Base-by-base conservation (phyloP, 1,140 invertebrate species). In the Tigriopus japonicus region DNA sequence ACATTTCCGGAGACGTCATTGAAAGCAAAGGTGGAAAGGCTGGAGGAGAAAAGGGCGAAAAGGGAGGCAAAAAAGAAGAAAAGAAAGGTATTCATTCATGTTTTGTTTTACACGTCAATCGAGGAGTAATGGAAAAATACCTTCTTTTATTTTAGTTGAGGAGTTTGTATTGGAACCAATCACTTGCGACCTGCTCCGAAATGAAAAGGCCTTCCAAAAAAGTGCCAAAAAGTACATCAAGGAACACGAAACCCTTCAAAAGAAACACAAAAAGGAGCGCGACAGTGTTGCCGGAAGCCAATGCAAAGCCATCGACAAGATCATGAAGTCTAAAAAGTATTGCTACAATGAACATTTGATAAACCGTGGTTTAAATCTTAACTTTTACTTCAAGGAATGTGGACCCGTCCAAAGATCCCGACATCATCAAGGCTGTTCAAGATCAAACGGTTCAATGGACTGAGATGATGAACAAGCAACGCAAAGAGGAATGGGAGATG, bases 201-300 rank as follows among this genome's bases (percentile, higher is more conserved):
- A 83, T 66, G 93, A 98, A 69, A 98, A 98, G 73, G 83, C 81
- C 45, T 98, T 89, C 74, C 76, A 86, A 65, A 98, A 98, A 75
- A 81, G 88, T n/a, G 80, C 85, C 42, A 87, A 91, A 67, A 98
- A 97, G 69, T 92, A 98, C 66, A 84, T 88, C 70, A 98, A 98
- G 69, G 94, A 98, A 67, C 68, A 93, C 61, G 94, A 98, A 63
- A 75, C 84, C 10, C 74, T 97, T 71, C 85, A 83, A 68, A 96
- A 96, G 69, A 82, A 85, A 62, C 93, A 98, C 65, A 79, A 84
- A 62, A 99, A 99, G 70, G 93, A 98, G 73, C 83, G 88, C 69
- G 76, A 85, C 64, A 71, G 80, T 15, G 81, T 98, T 68, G 93
- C 97, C 72, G 95, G 96, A 71, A 80, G 84, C 23, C 95, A 98